phyloP scores from a whole-genome alignment of 2,797 vertebrate species.

The Parambassis ranga region DNA sequence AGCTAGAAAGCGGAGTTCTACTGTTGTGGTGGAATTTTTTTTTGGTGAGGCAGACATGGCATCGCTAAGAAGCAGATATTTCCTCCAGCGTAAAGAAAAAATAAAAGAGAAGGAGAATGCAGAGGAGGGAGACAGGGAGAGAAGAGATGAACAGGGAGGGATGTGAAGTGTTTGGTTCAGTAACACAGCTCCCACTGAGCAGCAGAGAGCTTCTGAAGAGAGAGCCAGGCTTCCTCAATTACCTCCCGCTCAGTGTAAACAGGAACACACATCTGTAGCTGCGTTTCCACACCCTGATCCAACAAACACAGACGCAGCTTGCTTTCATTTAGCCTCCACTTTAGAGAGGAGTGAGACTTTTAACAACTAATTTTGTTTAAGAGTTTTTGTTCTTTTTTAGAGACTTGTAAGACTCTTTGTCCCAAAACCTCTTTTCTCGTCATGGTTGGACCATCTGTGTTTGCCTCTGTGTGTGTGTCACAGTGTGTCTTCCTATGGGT shows the following conservation, averaged over 20 bases:
- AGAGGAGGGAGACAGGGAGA: slow-evolving; percentile 13
- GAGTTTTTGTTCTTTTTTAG: neutral
- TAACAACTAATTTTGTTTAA: neutral
- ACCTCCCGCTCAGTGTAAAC: slow-evolving; percentile 63
- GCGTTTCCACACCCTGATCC: slow-evolving; percentile 38
- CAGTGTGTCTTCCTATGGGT: too few relatives aligned
- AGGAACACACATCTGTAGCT: slow-evolving; percentile 56
- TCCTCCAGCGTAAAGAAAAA: slow-evolving; percentile 16
- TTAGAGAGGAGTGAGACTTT: neutral
- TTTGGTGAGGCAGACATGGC: slow-evolving; percentile 14
- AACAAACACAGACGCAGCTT: slow-evolving; percentile 10
- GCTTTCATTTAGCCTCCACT: slow-evolving; percentile 1
- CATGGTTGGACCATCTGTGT: too few relatives aligned
- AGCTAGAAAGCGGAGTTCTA: slow-evolving; percentile 1
- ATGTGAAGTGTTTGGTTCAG: slow-evolving; percentile 59
- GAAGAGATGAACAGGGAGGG: slow-evolving; percentile 29
- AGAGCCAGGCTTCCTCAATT: slow-evolving; percentile 68
- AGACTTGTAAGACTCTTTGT: neutral
- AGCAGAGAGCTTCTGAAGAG: slow-evolving; percentile 50
- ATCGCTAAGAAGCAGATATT: slow-evolving; percentile 26
- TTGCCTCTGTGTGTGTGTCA: too few relatives aligned
- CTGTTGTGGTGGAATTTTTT: slow-evolving; percentile 15
- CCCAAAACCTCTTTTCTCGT: neutral
- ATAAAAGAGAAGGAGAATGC: neutral
- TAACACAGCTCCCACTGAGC: slow-evolving; percentile 46